phyloP scores from a whole-genome alignment of 2,888 invertebrate genomes.

The Oligia fasciuncula region DNA sequence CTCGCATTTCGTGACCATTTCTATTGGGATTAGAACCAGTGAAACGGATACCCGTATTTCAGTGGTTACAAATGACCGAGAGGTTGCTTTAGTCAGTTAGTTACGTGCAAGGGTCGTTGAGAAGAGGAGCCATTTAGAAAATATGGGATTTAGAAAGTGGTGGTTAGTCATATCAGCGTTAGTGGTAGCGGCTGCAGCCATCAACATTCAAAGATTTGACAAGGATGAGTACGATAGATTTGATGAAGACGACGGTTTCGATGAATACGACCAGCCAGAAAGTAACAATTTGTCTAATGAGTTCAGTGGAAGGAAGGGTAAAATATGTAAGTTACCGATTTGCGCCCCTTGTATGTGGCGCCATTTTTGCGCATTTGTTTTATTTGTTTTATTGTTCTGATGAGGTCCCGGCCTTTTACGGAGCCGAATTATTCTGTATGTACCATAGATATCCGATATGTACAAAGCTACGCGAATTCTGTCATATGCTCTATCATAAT shows the following conservation, averaged over 20 bases:
- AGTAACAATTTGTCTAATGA: conserved; percentile 35
- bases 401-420: not conserved
- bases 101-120: conserved; percentile 7
- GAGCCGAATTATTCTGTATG: not conserved
- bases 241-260: conserved; percentile 63
- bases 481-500: not conserved
- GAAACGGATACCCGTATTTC: conserved; percentile 35
- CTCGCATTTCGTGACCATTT: conserved; percentile 76
- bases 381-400: not conserved
- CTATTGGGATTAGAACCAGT: conserved; percentile 60
- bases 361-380: no score
- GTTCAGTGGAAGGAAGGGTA: conserved; percentile 77
- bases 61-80: conserved; percentile 57
- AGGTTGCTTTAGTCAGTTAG: conserved; percentile 26
- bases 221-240: conserved; percentile 18
- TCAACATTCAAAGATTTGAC: conserved; percentile 67
- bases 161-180: conserved; percentile 71
- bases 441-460: no score
- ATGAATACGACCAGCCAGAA: conserved; percentile 60
- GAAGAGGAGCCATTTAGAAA: conserved; percentile 10
- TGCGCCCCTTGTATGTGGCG: no score
- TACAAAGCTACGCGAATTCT: conserved; percentile 17
- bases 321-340: conserved; percentile 77
- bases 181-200: conserved; percentile 73
- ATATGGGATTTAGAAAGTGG: conserved; percentile 74